Base-by-base conservation (phyloP, 2,888 invertebrate genomes). In the Orthosia cruda region DNA sequence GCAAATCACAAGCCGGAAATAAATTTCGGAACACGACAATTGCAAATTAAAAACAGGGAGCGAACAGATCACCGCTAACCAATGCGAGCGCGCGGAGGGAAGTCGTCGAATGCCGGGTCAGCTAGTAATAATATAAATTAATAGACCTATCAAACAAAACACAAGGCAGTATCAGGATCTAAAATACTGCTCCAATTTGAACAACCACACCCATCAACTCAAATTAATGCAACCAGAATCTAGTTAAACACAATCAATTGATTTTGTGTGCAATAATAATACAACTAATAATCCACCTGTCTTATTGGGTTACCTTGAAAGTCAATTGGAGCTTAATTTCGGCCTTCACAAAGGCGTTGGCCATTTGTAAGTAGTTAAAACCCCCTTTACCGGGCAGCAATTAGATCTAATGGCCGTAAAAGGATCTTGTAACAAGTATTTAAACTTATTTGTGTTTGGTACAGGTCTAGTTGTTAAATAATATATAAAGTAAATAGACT, bases 401-500 rank as follows among this genome's bases (percentile, higher is more conserved):
- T 80, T 76, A 69, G 50, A 83, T 83, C 78, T 82, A 85, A 82
- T 72, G 74, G 70, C 83, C 83, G 84, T 86, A 77, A 67, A 86
- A 89, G 90, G 87, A 82, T 50, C 61, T 61, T 13, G 12, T 62
- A 13, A 45, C 15, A 45, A 59, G 13, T 52, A 11, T 20, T 20
- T 1, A 40, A 1, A 40, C 40, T 9, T 66, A 45, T 62, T n/a
- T 64, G 45, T 63, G 59, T 59, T 59, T 16, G 5, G 12, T 23
- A 26, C 20, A 0, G n/a, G n/a, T 49, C 15, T 5, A 18, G 26
- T 62, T 23, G 9, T 49, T 52, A 20, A 52, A 59, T n/a, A n/a
- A n/a, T n/a, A n/a, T 58, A 58, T 50, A 7, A 45, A 49, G 18
- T 26, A 1, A 57, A 3, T 47, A 49, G 32, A 52, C 9, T 23